phyloP scores from a whole-genome alignment of 2,113 vertebrate genomes.

The Mobula hypostoma region DNA sequence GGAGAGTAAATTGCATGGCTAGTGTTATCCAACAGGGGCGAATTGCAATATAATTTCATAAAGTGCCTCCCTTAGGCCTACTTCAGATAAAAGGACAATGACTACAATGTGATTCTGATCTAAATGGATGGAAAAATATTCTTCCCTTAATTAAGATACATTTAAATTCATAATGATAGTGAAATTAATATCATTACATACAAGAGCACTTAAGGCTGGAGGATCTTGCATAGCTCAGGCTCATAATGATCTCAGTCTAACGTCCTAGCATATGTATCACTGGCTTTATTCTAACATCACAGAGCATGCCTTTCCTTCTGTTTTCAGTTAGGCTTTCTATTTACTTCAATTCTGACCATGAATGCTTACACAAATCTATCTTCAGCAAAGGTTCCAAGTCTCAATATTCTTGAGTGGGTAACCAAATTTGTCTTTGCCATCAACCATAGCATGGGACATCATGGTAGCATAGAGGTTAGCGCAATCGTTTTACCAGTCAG shows the following conservation, averaged over 20 bases:
- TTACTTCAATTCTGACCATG: neutral
- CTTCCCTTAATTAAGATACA: neutral
- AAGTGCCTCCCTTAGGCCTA: neutral
- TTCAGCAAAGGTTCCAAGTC: neutral
- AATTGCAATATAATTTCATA: neutral
- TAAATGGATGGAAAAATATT: neutral
- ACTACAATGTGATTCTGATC: neutral
- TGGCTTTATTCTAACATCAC: neutral
- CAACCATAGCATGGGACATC: too few species aligned
- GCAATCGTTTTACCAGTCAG: too few species aligned
- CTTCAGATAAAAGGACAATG: neutral
- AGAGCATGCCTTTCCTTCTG: neutral
- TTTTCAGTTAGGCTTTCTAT: neutral
- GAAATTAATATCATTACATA: slow-evolving; percentile 8
- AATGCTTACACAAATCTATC: neutral
- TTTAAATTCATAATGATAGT: neutral
- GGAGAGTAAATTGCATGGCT: too few species aligned
- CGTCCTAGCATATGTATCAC: neutral
- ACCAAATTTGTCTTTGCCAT: neutral
- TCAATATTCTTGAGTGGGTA: neutral
- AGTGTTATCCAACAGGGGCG: too few species aligned
- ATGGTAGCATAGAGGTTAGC: too few species aligned
- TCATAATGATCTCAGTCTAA: neutral
- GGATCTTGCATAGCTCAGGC: neutral
- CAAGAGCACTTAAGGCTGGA: neutral